Percentiles rank a stretch among this genome's conserved stretches.
Evolutionary conservation across 2,797 vertebrate species (phyloP).

Genomic region (Phrynocephalus guinanensis): DNA sequence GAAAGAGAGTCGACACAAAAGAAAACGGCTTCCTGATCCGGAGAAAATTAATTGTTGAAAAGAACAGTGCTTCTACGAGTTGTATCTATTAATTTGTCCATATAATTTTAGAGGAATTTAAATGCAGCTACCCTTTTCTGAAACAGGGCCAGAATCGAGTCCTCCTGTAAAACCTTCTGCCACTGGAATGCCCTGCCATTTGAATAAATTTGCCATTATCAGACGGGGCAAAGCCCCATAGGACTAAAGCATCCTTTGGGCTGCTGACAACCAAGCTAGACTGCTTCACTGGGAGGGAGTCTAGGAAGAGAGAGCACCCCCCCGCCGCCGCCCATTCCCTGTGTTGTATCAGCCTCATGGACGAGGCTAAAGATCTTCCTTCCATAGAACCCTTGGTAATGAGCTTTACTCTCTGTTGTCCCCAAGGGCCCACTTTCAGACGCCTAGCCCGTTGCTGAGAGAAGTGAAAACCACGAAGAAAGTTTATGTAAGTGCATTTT

Average conservation of each 20-base stretch:
- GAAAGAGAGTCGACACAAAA: not conserved
- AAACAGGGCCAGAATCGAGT: not conserved
- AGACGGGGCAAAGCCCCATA: not conserved
- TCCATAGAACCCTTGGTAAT: not conserved
- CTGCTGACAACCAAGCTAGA: too few relatives aligned
- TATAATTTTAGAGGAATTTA: not conserved
- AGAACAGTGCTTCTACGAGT: not conserved
- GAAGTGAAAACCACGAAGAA: too few relatives aligned
- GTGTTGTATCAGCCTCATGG: not conserved
- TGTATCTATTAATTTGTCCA: not conserved
- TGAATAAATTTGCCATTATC: not conserved
- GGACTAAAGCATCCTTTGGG: too few relatives aligned
- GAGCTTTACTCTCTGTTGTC: not conserved
- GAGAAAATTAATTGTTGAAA: not conserved
- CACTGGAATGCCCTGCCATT: not conserved
- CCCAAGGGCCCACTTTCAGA: not conserved
- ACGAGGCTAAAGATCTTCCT: not conserved
- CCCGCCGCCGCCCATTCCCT: too few relatives aligned
- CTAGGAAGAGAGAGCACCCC: too few relatives aligned
- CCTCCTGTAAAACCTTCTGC: not conserved
- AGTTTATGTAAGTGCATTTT: too few relatives aligned
- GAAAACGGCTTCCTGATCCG: not conserved
- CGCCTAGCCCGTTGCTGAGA: not conserved
- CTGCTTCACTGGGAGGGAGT: too few relatives aligned
- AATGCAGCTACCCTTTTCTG: not conserved